Conservation (phyloP, 2,888 invertebrate species). For the Nomada lathburiana region DNA sequence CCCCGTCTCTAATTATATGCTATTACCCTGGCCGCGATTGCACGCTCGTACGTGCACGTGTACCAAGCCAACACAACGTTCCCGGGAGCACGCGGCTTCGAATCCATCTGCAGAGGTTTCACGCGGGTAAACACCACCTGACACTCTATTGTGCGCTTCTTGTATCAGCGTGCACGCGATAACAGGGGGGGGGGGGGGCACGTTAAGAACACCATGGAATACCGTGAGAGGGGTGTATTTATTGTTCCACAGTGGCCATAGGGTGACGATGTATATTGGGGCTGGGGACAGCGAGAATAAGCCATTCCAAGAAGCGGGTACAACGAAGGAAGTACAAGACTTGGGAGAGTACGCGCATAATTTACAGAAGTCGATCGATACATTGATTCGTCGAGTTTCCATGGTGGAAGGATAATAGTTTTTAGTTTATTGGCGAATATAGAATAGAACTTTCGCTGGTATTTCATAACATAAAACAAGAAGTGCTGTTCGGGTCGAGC, state of each 20-base stretch:
- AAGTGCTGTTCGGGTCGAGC: too few species aligned
- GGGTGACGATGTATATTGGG: slow-evolving; percentile 54
- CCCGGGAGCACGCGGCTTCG: slow-evolving; percentile 19
- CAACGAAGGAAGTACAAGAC: neutral
- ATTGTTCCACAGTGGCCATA: slow-evolving; percentile 65
- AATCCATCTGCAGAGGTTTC: neutral
- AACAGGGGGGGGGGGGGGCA: neutral
- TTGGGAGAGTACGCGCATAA: slow-evolving; percentile 33
- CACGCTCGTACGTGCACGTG: slow-evolving; percentile 20
- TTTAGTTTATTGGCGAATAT: slow-evolving; percentile 36
- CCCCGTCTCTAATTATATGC: slow-evolving; percentile 70
- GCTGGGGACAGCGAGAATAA: slow-evolving; percentile 56
- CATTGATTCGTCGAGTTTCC: slow-evolving; percentile 20
- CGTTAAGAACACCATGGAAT: neutral
- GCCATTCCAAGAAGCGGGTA: neutral
- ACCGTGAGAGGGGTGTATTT: slow-evolving; percentile 47
- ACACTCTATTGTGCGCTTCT: neutral
- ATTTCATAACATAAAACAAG: too few species aligned
- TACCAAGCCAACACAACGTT: slow-evolving; percentile 5
- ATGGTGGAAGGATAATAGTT: neutral
- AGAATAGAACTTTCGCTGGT: slow-evolving; percentile 9
- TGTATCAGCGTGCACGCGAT: slow-evolving; percentile 11
- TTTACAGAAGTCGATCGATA: slow-evolving; percentile 62
- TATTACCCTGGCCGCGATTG: slow-evolving; percentile 61
- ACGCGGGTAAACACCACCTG: slow-evolving; percentile 6